Percentiles rank a stretch among this genome's conserved stretches.
Conservation (phyloP, 2,797 vertebrate species). For the Darevskia mixta region DNA sequence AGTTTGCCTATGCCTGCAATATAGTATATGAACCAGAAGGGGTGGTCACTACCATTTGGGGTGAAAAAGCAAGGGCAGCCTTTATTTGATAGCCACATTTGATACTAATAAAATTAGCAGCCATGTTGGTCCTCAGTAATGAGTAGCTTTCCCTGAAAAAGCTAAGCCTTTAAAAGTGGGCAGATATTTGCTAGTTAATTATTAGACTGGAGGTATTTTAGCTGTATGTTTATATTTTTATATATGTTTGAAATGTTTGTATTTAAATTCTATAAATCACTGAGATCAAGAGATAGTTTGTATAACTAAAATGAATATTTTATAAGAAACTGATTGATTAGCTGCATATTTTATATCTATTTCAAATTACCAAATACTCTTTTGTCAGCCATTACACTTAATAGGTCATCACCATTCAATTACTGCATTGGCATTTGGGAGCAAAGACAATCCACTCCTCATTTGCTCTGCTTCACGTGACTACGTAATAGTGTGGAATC, state of each 20-base stretch:
- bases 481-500: slow-evolving; percentile 73
- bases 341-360: background rate
- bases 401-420: slow-evolving; percentile 74
- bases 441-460: slow-evolving; percentile 41
- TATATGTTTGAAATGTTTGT: background rate
- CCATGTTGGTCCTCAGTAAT: too few species aligned
- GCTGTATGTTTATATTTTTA: background rate
- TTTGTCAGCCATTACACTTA: slow-evolving; percentile 71
- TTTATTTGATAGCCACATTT: too few species aligned
- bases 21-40: background rate
- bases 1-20: background rate
- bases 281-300: background rate
- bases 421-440: slow-evolving; percentile 76
- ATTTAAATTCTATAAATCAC: background rate
- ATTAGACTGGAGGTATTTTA: background rate
- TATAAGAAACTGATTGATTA: background rate
- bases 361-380: slow-evolving; percentile 1
- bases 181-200: background rate
- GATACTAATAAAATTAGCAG: background rate
- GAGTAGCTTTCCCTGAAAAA: background rate
- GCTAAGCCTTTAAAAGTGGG: background rate
- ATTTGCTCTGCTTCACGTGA: slow-evolving; percentile 79
- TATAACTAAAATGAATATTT: background rate
- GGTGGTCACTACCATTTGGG: background rate
- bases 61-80: too few species aligned